These are phyloP conservation scores for Drosophila mimica DNA, from an alignment of 2,888 invertebrate species.

Conservation along the genomic window DNA sequence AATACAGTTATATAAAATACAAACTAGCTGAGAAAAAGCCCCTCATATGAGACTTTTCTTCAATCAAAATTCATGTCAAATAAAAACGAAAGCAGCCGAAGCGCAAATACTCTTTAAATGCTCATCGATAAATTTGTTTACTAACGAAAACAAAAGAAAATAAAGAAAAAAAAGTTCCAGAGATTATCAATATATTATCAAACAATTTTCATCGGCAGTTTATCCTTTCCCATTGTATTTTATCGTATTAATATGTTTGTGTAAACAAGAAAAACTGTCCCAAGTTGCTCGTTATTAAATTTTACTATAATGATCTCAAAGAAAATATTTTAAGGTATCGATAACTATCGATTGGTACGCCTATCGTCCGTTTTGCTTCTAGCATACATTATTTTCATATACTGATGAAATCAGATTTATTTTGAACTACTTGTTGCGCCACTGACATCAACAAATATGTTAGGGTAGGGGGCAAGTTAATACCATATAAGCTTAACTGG, in stretches of 20 bases:
- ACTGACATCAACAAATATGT: slow-evolving; percentile 24
- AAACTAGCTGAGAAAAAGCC: slow-evolving; percentile 26
- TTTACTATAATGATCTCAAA: background rate
- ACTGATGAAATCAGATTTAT: slow-evolving; percentile 9
- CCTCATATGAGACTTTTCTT: slow-evolving; percentile 36
- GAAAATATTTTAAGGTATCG: background rate
- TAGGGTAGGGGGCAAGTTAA: slow-evolving; percentile 18
- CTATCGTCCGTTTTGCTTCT: background rate
- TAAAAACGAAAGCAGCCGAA: slow-evolving; percentile 14
- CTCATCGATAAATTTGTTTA: background rate
- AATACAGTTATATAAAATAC: slow-evolving; percentile 52
- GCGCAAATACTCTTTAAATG: slow-evolving; percentile 34
- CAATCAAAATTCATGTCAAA: slow-evolving; percentile 39
- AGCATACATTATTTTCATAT: background rate
- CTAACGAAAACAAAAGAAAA: background rate
- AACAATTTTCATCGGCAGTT: background rate
- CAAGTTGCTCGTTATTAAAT: background rate
- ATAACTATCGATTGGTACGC: background rate
- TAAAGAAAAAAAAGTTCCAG: background rate
- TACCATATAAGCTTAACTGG: slow-evolving; percentile 39
- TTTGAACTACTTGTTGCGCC: slow-evolving; percentile 7
- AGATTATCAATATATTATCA: background rate
- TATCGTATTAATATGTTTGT: background rate
- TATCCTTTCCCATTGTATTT: background rate
- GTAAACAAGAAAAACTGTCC: background rate